These are phyloP conservation scores for Pyrrhia umbra DNA, from an alignment of 2,888 invertebrate species.

Conservation along the genomic window DNA sequence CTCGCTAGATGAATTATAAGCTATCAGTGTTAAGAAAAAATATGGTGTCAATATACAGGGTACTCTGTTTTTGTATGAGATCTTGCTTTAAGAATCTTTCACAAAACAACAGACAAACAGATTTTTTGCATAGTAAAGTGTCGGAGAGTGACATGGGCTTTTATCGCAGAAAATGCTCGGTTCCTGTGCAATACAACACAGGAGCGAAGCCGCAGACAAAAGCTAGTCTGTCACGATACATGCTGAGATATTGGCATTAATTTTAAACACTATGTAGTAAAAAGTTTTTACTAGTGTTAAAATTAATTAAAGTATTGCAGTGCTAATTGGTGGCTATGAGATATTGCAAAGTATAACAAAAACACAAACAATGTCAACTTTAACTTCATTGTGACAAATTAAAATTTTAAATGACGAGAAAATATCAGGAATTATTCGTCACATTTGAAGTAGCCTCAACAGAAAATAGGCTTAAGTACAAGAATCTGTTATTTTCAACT, in stretches of 20 bases:
- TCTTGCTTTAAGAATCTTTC: too few relatives aligned
- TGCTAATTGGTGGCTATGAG: not conserved
- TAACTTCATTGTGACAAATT: too few relatives aligned
- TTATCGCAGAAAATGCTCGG: not conserved
- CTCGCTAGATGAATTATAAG: too few relatives aligned
- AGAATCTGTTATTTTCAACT: too few relatives aligned
- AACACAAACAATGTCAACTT: not conserved
- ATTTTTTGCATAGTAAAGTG: not conserved
- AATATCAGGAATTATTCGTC: too few relatives aligned
- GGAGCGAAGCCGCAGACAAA: not conserved
- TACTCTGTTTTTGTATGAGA: too few relatives aligned
- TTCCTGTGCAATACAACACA: not conserved
- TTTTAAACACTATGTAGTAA: conserved; percentile 1
- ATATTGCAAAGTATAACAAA: not conserved
- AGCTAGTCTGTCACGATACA: not conserved
- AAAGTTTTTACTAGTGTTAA: not conserved
- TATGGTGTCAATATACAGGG: too few relatives aligned
- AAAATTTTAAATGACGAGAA: too few relatives aligned
- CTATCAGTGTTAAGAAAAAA: too few relatives aligned
- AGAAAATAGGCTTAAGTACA: too few relatives aligned
- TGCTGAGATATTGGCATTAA: not conserved
- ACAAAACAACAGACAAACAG: too few relatives aligned
- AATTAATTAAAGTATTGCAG: not conserved
- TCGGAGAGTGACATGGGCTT: not conserved
- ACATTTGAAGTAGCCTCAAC: too few relatives aligned